These are phyloP conservation scores for Cyclopterus lumpus DNA, from an alignment of 2,797 vertebrate species.

Conservation along the genomic window DNA sequence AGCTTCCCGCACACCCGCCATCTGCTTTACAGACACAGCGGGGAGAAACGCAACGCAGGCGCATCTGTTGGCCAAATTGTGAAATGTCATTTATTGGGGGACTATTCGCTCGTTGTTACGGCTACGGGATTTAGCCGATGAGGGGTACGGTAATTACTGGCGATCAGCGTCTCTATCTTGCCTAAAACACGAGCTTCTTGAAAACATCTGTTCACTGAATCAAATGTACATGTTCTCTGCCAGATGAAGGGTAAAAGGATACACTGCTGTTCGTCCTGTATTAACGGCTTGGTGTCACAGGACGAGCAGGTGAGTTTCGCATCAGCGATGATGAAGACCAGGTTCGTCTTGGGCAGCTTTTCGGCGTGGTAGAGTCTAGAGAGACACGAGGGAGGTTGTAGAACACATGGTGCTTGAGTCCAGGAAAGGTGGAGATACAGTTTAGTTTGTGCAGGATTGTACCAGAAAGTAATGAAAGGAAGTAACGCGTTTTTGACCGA, in stretches of 20 bases:
- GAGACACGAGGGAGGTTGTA: slow-evolving; percentile 56
- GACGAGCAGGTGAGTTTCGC: slow-evolving; percentile 86
- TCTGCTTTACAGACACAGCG: slow-evolving; percentile 66
- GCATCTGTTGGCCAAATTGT: slow-evolving; percentile 16
- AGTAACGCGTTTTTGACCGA: slow-evolving; percentile 11
- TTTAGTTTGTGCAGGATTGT: slow-evolving; percentile 49
- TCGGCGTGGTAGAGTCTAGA: slow-evolving; percentile 93
- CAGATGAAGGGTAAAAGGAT: slow-evolving; percentile 86
- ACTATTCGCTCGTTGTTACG: slow-evolving; percentile 15
- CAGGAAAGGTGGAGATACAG: slow-evolving; percentile 56
- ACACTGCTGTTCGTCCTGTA: slow-evolving; percentile 94
- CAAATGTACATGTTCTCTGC: slow-evolving; percentile 7
- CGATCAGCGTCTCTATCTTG: slow-evolving; percentile 3
- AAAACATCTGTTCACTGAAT: slow-evolving; percentile 49
- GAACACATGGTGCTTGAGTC: slow-evolving; percentile 48
- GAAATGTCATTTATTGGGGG: slow-evolving; percentile 14
- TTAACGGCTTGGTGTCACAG: slow-evolving; percentile 86
- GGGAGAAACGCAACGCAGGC: neutral
- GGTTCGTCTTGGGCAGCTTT: slow-evolving; percentile 94
- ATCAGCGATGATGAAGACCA: slow-evolving; percentile 95
- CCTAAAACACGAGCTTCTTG: slow-evolving; percentile 18
- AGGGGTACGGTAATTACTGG: neutral
- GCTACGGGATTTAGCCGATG: slow-evolving; percentile 9
- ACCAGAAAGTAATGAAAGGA: slow-evolving; percentile 38
- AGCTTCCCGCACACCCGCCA: slow-evolving; percentile 48